Evolutionary conservation across 2,888 invertebrate genomes (phyloP), one percentile per base, ranked within the genome.

Genomic region (Troilus luridus): DNA sequence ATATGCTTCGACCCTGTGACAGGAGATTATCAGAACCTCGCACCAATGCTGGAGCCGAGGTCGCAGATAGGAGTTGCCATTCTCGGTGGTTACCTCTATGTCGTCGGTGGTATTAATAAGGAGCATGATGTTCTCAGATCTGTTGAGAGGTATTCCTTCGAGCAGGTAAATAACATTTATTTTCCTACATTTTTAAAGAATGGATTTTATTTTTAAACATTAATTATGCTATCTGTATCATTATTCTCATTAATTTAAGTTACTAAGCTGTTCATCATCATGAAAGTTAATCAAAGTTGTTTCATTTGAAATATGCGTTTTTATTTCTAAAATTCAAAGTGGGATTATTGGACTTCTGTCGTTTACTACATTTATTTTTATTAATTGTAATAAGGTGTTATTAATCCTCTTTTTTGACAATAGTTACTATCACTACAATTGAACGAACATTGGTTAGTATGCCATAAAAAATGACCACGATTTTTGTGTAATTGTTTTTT

Each of bases 41-140:
- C 97, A 21, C 95, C 96, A 59, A 97, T 98, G 97, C 95, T 96
- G 72, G 96, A 96, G 90, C 97, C 97, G 59, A 96, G 98, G 92
- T 97, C 97, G 92, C 98, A 98, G 95, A 97, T 98, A 95, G 98
- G 98, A 77, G 97, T 98, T 90, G 97, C 97, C n/a, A 96, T 98
- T 91, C 95, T 98, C 67, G 97, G 97, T 94, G 96, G 97, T 93
- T 96, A 96, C 93, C 95, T 98, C 89, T 98, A 98, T 94, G 98
- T 97, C 24, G 97, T 98, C 88, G 98, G 98, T 27, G 98, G 98
- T 7, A 98, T 97, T 94, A 97, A 97, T 94, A 97, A 97, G 93
- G 95, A 97, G 92, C 96, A 96, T 92, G 97, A 96, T 93, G 97
- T 98, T 91, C 95, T 98, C 81, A 96, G 96, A 93, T 97, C 97